Conservation (phyloP, 2,888 invertebrate genomes). For the Copidosoma aretas region DNA sequence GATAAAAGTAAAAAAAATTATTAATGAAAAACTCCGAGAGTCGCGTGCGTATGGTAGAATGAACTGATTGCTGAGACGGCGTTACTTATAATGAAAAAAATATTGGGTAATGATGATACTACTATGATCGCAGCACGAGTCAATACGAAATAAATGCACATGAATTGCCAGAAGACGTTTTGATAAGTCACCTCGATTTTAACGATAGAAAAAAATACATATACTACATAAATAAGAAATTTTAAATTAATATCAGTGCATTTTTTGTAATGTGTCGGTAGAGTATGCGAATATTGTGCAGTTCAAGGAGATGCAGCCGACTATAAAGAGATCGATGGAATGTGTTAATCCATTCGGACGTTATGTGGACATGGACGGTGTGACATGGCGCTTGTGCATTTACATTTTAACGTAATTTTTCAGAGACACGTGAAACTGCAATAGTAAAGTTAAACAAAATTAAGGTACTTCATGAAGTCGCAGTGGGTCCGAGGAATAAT, state of each 20-base stretch:
- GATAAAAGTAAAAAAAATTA: conserved; percentile 37
- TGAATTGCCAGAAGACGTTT: conserved; percentile 34
- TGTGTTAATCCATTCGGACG: conserved; percentile 60
- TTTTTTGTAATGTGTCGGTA: not conserved
- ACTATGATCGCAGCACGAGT: conserved; percentile 42
- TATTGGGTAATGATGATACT: conserved; percentile 13
- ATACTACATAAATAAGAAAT: conserved; percentile 19
- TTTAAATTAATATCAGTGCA: not conserved
- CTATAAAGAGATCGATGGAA: conserved; percentile 44
- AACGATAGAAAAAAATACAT: conserved; percentile 27
- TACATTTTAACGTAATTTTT: too few species aligned
- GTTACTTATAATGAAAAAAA: not conserved
- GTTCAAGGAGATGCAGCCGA: not conserved
- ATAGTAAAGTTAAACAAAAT: not conserved
- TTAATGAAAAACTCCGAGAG: conserved; percentile 33
- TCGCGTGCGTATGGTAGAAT: conserved; percentile 35
- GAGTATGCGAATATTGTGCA: too few species aligned
- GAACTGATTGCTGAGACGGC: conserved; percentile 14
- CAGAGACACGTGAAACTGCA: not conserved
- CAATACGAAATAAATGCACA: conserved; percentile 44
- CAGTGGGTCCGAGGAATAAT: not conserved
- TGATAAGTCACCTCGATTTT: conserved; percentile 36
- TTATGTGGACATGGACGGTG: conserved; percentile 43
- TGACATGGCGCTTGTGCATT: too few species aligned
- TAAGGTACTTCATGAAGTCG: not conserved